Evolutionary conservation across 2,797 vertebrate species (phyloP).

Genomic region (Microhierax caerulescens): DNA sequence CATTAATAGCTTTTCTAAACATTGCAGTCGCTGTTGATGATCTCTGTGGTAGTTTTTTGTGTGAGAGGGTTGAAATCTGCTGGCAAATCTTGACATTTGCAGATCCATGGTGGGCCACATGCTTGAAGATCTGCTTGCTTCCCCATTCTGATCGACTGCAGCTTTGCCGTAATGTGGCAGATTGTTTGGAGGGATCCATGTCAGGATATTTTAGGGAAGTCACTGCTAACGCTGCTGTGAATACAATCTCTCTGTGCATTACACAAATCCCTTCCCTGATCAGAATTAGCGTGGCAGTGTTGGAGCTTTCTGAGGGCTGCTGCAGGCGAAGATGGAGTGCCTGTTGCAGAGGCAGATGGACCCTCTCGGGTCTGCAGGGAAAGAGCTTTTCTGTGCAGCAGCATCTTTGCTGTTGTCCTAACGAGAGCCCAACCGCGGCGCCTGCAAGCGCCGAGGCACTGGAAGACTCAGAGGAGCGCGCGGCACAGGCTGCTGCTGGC

Average conservation of each 20-base stretch:
- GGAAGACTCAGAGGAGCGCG: accelerated
- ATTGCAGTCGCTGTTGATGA: background rate
- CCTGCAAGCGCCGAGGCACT: accelerated
- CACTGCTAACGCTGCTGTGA: background rate
- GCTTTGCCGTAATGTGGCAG: background rate
- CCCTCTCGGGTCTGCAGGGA: background rate
- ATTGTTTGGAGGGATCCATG: background rate
- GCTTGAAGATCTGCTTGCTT: background rate
- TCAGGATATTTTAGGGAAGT: constrained; percentile 21
- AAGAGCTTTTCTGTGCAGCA: background rate
- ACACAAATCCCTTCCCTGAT: background rate
- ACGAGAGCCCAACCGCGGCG: accelerated
- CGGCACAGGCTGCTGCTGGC: accelerated
- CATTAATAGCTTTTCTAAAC: background rate
- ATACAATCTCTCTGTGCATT: background rate
- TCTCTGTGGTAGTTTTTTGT: background rate
- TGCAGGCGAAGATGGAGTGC: background rate
- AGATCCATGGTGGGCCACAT: background rate
- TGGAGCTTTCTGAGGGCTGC: background rate
- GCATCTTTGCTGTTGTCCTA: background rate
- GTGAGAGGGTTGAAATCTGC: background rate
- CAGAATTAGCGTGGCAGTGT: background rate
- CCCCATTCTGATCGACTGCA: background rate
- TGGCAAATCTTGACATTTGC: background rate
- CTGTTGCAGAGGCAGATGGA: background rate